phyloP scores from a whole-genome alignment of 2,797 vertebrate species.

The Babyrousa celebensis region DNA sequence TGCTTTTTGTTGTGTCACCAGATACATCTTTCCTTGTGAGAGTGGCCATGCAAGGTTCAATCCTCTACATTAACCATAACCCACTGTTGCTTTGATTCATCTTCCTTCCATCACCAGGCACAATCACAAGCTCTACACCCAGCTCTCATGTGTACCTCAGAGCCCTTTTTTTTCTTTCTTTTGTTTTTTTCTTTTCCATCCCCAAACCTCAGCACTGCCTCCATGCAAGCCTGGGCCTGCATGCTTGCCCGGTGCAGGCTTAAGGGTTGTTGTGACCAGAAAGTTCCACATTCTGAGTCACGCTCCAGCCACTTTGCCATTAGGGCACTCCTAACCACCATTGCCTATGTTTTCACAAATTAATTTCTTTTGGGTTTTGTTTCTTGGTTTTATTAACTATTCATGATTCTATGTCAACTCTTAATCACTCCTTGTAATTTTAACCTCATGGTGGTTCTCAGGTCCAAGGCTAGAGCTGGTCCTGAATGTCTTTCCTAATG shows the following conservation, averaged over 20 bases:
- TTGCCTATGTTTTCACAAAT: neutral
- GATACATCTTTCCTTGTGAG: neutral
- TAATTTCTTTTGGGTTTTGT: neutral
- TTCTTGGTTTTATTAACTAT: neutral
- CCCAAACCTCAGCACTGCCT: neutral
- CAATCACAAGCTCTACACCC: neutral
- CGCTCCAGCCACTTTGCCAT: neutral
- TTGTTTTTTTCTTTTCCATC: neutral
- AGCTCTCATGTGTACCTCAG: neutral
- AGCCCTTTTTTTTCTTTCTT: neutral
- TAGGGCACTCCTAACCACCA: neutral
- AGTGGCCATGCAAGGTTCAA: neutral
- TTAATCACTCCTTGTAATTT: neutral
- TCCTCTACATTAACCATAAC: neutral
- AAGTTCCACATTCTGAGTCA: neutral
- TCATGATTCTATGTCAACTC: neutral
- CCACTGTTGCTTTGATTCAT: neutral
- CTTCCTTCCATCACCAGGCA: neutral
- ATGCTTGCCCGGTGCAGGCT: neutral
- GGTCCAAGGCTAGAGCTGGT: neutral
- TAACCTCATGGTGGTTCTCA: neutral
- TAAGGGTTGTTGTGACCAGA: neutral
- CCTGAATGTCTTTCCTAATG: neutral
- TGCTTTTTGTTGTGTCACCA: neutral
- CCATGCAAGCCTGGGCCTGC: fast-evolving